These are phyloP conservation scores for Caerostris darwini DNA, from an alignment of 1,140 invertebrate genomes.

Conservation along the genomic window DNA sequence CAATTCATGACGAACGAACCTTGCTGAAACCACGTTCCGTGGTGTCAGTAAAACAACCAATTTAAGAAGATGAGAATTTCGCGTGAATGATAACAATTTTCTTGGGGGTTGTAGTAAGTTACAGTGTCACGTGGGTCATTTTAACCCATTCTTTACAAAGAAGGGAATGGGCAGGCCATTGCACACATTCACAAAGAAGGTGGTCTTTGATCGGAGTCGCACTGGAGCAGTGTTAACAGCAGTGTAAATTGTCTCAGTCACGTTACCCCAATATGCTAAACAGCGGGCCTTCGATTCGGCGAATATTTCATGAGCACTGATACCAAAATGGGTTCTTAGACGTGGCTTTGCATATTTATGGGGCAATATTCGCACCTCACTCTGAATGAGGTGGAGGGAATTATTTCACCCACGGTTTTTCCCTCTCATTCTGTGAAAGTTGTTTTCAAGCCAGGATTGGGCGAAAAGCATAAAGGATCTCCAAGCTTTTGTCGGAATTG, in stretches of 20 bases:
- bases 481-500: background rate
- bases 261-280: background rate
- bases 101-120: background rate
- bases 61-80: background rate
- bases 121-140: background rate
- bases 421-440: background rate
- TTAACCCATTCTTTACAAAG: background rate
- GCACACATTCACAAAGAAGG: background rate
- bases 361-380: background rate
- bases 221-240: slow-evolving; percentile 9
- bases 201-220: background rate
- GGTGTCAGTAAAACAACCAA: background rate
- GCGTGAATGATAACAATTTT: slow-evolving; percentile 5
- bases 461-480: background rate
- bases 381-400: background rate
- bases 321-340: background rate
- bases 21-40: background rate
- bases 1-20: background rate
- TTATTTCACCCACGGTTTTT: background rate
- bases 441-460: background rate
- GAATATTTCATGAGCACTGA: slow-evolving; percentile 25
- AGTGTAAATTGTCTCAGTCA: background rate
- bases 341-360: slow-evolving; percentile 23
- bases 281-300: background rate
- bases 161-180: background rate